A percentile compares a stretch with the other conserved stretches of the same genome.
Conservation (phyloP, 2,888 invertebrate genomes). For the Trissolcus japonicus region DNA sequence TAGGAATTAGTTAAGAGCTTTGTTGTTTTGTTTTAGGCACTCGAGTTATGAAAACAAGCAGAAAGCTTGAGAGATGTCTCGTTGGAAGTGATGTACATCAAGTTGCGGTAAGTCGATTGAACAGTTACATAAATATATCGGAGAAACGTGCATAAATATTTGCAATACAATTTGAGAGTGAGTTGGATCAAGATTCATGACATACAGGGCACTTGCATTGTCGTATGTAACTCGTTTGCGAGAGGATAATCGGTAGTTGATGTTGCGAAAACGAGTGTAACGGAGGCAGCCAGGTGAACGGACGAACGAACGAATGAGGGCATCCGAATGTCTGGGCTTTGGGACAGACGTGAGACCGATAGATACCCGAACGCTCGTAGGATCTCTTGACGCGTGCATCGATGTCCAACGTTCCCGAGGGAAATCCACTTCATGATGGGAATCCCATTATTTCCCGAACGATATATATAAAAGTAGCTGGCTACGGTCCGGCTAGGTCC, state of each 20-base stretch:
- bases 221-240: constrained; percentile 42
- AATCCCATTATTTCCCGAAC: constrained; percentile 75
- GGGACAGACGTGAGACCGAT: constrained; percentile 62
- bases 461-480: constrained; percentile 68
- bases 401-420: constrained; percentile 75
- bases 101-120: not conserved
- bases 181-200: constrained; percentile 22
- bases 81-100: too few relatives aligned
- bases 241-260: constrained; percentile 58
- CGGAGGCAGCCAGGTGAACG: constrained; percentile 55
- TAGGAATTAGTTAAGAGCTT: not conserved
- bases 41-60: too few relatives aligned
- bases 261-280: constrained; percentile 56
- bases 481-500: constrained; percentile 59
- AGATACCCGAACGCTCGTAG: constrained; percentile 67
- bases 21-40: not conserved
- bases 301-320: constrained; percentile 47
- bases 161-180: constrained; percentile 14
- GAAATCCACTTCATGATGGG: constrained; percentile 77
- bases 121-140: not conserved
- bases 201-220: constrained; percentile 12
- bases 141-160: constrained; percentile 2
- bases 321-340: constrained; percentile 46
- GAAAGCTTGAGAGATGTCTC: too few relatives aligned
- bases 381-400: constrained; percentile 74